phyloP scores from a whole-genome alignment of 37 sponge, comb jelly and placozoan species.

The Dysidea cf. avara region DNA sequence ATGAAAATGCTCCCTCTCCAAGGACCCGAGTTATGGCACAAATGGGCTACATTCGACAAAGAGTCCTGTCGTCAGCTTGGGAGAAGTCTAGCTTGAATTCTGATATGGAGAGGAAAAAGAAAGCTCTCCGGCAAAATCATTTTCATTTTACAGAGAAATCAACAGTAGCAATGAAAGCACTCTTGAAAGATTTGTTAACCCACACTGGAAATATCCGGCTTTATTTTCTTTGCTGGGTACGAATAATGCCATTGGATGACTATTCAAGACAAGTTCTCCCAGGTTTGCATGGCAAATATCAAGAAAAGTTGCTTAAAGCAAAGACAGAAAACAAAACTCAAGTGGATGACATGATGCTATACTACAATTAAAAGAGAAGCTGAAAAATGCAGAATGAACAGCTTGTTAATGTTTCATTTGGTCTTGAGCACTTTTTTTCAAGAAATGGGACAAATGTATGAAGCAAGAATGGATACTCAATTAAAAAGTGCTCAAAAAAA shows the following conservation, averaged over 20 bases:
- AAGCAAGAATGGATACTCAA: not conserved
- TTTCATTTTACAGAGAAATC: not conserved
- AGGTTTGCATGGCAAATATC: not conserved
- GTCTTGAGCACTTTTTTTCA: constrained; percentile 18
- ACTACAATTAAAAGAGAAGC: not conserved
- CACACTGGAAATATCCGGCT: not conserved
- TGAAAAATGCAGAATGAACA: not conserved
- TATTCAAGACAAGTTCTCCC: constrained; percentile 1
- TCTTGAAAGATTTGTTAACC: not conserved
- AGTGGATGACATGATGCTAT: not conserved
- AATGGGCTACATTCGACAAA: constrained; percentile 13
- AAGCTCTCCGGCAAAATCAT: not conserved
- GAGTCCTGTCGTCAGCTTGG: constrained; percentile 4
- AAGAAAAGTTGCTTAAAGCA: not conserved
- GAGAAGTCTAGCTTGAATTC: not conserved
- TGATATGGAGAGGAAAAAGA: constrained; percentile 5
- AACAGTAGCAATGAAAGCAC: not conserved
- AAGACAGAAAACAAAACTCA: not conserved
- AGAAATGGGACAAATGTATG: too few relatives aligned
- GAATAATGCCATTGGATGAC: not conserved
- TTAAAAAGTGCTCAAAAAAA: not conserved
- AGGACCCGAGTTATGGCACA: constrained; percentile 15
- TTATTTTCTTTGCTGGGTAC: constrained; percentile 9
- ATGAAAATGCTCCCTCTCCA: constrained; percentile 23
- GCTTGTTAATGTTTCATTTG: constrained; percentile 13